These are phyloP conservation scores for Papilio xuthus DNA, from an alignment of 1,140 invertebrate genomes.

Conservation along the genomic window DNA sequence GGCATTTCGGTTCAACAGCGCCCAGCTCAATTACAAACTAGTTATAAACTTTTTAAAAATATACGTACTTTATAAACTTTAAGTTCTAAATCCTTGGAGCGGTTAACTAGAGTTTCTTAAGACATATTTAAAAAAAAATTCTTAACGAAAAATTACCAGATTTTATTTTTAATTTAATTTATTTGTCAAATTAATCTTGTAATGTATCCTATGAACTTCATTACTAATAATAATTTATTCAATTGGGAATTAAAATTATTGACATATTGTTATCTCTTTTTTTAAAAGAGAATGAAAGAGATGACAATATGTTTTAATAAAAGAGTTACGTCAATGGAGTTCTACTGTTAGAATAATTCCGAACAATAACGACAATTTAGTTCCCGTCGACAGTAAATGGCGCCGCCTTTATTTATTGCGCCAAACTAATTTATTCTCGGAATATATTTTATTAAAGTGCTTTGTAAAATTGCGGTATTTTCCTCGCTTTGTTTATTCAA, in stretches of 20 bases:
- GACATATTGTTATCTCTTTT: too few species aligned
- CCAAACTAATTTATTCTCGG: slow-evolving; percentile 15
- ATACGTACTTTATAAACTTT: neutral
- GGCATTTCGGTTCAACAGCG: slow-evolving; percentile 6
- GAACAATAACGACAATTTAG: slow-evolving; percentile 8
- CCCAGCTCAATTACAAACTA: slow-evolving; percentile 21
- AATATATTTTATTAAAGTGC: slow-evolving; percentile 21
- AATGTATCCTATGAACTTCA: too few species aligned
- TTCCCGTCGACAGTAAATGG: slow-evolving; percentile 11
- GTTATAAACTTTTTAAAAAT: slow-evolving; percentile 9
- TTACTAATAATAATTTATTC: too few species aligned
- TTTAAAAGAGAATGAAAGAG: too few species aligned
- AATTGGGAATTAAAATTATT: too few species aligned
- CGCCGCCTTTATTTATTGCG: neutral
- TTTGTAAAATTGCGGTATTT: slow-evolving; percentile 2
- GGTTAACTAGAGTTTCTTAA: neutral
- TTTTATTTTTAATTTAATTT: neutral
- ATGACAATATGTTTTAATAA: too few species aligned
- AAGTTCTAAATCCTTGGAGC: neutral
- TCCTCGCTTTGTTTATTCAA: neutral
- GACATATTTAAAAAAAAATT: neutral
- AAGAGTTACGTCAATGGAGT: too few species aligned
- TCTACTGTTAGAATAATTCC: neutral
- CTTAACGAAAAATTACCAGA: neutral
- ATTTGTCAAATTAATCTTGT: neutral